Conservation (phyloP, 2,113 vertebrate species). For the Cervus canadensis region DNA sequence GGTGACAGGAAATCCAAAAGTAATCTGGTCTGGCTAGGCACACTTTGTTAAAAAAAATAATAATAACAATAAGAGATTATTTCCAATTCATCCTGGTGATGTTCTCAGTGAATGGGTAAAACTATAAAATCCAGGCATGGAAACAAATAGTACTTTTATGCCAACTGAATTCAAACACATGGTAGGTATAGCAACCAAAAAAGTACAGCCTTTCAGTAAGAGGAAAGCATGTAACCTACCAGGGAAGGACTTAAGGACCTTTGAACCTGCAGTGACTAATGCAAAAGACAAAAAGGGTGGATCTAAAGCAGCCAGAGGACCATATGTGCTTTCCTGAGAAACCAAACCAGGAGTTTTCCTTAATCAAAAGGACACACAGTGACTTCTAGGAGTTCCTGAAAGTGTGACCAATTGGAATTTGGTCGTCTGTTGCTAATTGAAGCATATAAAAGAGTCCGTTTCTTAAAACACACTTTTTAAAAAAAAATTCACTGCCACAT, state of each 20-base stretch:
- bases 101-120: conserved; percentile 40
- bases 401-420: conserved; percentile 75
- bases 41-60: conserved; percentile 32
- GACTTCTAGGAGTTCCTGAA: conserved; percentile 68
- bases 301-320: conserved; percentile 27
- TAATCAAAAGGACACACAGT: conserved; percentile 67
- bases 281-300: conserved; percentile 44
- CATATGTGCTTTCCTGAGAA: conserved; percentile 70
- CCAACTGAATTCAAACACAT: not conserved
- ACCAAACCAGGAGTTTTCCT: conserved; percentile 56
- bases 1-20: conserved; percentile 82
- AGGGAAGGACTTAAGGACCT: conserved; percentile 37
- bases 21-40: conserved; percentile 67
- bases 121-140: conserved; percentile 24
- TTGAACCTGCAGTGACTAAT: conserved; percentile 57
- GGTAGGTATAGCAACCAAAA: conserved; percentile 11
- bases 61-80: conserved; percentile 41
- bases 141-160: not conserved
- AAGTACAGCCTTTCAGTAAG: not conserved
- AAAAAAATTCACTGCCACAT: conserved; percentile 68
- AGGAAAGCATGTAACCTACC: not conserved
- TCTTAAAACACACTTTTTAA: conserved; percentile 60
- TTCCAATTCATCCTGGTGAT: conserved; percentile 50
- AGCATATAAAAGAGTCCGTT: conserved; percentile 67
- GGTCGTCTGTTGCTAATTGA: conserved; percentile 76